Base-by-base conservation (phyloP, 2,888 invertebrate species). In the Volucella bombylans region DNA sequence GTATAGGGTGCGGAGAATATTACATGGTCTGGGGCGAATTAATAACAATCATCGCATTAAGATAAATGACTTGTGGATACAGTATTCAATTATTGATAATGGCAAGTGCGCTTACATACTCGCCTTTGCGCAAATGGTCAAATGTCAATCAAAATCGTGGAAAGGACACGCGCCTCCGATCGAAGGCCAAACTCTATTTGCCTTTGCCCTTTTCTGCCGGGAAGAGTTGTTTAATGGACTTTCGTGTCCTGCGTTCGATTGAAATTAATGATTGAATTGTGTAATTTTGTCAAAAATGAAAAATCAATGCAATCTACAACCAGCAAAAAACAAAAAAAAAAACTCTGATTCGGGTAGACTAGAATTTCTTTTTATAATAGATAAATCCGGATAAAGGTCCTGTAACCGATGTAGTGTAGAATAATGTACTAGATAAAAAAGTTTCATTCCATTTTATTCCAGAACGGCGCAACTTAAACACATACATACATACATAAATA, bases 1-100 rank as follows among this genome's bases (percentile, higher is more conserved):
- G 31, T 31, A 31, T 31, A 31, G 31, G 6, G 31, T 31, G 31
- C 64, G 14, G 39, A 43, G 54, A 8, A 57, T 67, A 47, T 39
- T 23, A 41, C 68, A 73, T 14, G 54, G 57, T 61, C 74, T 38
- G 31, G 6, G n/a, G 50, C 55, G 59, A 74, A 79, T 73, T 83
- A 74, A 69, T 79, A 79, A 83, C 64, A 81, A 82, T 73, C 45
- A 45, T 50, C 12, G 45, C 49, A 65, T 67, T 55, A 45, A 73
- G 79, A 78, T 50, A 67, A 82, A 79, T 79, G 57, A 55, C 45
- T 76, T 76, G 67, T 49, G 54, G 67, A 76, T 72, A 54, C 62
- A 64, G 49, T 52, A 71, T 78, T 73, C 61, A 78, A 64, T 82
- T 72, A 43, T 41, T 47, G 55, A 55, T 49, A 71, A 62, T 54